phyloP scores from a whole-genome alignment of 2,113 vertebrate genomes.

The Scatophagus argus region DNA sequence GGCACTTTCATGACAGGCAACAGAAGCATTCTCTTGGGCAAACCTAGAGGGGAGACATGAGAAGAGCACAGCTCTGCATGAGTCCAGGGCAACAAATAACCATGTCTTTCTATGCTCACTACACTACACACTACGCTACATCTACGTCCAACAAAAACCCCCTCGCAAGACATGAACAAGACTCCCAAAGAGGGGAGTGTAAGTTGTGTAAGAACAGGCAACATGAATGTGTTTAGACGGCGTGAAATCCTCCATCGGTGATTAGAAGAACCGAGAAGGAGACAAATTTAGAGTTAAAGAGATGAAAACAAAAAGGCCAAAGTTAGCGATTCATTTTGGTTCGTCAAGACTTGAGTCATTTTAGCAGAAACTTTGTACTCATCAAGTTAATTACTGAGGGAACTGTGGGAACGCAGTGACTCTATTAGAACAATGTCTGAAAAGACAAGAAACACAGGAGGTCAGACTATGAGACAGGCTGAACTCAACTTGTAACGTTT shows the following conservation, averaged over 20 bases:
- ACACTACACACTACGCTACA: conserved; percentile 31
- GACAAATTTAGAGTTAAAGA: conserved; percentile 16
- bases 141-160: conserved; percentile 37
- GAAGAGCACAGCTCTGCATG: conserved; percentile 91
- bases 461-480: not conserved
- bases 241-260: conserved; percentile 28
- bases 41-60: conserved; percentile 98
- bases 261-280: conserved; percentile 28
- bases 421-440: not conserved
- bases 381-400: not conserved
- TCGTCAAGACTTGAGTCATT: conserved; percentile 1
- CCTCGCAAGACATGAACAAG: conserved; percentile 9
- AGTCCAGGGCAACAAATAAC: conserved; percentile 82
- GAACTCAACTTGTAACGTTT: not conserved
- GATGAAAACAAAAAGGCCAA: not conserved
- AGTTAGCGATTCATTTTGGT: not conserved
- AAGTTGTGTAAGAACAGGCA: conserved; percentile 18
- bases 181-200: conserved; percentile 21
- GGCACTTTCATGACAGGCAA: conserved; percentile 99
- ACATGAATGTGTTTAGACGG: conserved; percentile 19
- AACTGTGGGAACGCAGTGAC: not conserved
- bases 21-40: conserved; percentile 99
- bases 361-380: not conserved
- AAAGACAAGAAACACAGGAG: not conserved
- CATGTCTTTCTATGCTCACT: conserved; percentile 30